Evolutionary conservation across 2,888 invertebrate genomes (phyloP).

Genomic region (Dinocampus coccinellae): DNA sequence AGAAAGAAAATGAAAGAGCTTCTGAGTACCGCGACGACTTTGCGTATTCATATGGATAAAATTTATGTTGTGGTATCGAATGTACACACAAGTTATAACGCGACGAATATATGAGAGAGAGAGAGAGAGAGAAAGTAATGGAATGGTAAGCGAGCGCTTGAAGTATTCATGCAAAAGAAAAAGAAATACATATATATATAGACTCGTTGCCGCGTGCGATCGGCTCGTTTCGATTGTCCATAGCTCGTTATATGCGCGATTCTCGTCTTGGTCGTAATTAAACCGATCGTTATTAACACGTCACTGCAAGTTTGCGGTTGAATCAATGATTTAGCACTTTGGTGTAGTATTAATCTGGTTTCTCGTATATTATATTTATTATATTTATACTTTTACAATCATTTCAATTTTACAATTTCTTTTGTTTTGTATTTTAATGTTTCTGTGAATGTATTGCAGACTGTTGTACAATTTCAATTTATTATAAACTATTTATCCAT

Average conservation of each 20-base stretch:
- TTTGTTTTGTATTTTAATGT: too few relatives aligned
- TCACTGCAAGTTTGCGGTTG: conserved; percentile 24
- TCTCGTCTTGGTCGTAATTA: conserved; percentile 34
- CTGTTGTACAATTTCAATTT: not conserved
- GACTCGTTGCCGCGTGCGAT: conserved; percentile 7
- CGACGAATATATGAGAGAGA: conserved; percentile 15
- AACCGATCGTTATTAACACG: conserved; percentile 38
- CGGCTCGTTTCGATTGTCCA: conserved; percentile 32
- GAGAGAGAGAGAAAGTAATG: conserved; percentile 10
- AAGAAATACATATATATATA: not conserved
- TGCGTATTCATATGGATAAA: conserved; percentile 39
- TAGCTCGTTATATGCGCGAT: conserved; percentile 26
- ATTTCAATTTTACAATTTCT: not conserved
- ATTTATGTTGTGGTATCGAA: conserved; percentile 41
- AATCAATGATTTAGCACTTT: conserved; percentile 19
- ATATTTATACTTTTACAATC: not conserved
- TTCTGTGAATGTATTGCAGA: too few relatives aligned
- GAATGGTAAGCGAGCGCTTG: not conserved
- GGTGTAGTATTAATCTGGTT: not conserved
- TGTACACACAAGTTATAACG: conserved; percentile 40
- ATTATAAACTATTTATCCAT: not conserved
- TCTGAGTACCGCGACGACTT: conserved; percentile 36
- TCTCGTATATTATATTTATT: not conserved
- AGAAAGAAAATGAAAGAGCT: conserved; percentile 21
- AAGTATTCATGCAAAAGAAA: not conserved